These are phyloP conservation scores for Odocoileus hemionus DNA, from an alignment of 2,113 vertebrate species.

Conservation along the genomic window DNA sequence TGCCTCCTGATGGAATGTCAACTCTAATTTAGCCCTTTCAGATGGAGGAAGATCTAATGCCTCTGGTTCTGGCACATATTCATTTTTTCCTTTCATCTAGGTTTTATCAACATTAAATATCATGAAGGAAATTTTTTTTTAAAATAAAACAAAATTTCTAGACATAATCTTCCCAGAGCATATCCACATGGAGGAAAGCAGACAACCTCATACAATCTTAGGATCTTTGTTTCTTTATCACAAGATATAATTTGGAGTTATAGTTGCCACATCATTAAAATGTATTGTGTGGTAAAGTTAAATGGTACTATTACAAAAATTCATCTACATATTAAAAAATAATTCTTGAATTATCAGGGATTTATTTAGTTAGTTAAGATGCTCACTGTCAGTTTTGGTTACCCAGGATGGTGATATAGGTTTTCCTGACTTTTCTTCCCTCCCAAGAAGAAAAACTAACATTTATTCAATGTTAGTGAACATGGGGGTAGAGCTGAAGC, in stretches of 20 bases:
- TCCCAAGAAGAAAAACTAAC: neutral
- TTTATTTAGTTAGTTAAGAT: neutral
- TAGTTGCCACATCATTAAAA: neutral
- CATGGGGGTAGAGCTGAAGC: neutral
- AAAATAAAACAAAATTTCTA: neutral
- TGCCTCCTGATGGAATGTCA: neutral
- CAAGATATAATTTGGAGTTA: neutral
- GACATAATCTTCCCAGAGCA: neutral
- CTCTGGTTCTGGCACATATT: neutral
- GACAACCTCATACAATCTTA: neutral
- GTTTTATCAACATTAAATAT: conserved; percentile 21
- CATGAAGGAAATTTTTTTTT: neutral
- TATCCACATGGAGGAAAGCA: neutral
- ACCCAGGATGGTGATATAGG: neutral
- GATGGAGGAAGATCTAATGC: neutral
- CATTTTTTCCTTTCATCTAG: neutral
- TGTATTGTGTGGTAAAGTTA: neutral
- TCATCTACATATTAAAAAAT: neutral
- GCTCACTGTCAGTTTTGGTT: neutral
- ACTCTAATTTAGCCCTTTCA: neutral
- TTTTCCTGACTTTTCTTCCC: neutral
- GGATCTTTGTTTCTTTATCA: neutral
- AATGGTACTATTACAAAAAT: neutral
- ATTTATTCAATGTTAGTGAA: neutral
- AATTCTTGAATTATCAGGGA: neutral